Conservation (phyloP, 2,888 invertebrate species). For the Drosophila putrida region DNA sequence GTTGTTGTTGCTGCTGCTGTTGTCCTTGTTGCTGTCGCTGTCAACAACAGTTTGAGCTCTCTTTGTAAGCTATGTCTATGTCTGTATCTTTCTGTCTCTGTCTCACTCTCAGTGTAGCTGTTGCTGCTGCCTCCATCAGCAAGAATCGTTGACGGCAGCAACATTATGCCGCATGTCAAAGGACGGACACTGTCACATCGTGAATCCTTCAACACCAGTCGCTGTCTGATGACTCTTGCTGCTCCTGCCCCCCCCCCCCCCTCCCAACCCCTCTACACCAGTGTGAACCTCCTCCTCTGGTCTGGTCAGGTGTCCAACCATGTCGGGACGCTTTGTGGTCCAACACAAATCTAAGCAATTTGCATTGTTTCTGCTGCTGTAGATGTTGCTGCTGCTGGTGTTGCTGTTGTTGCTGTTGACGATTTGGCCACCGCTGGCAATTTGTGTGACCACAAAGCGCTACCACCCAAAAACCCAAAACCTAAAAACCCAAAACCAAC, state of each 20-base stretch:
- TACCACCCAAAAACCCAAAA: conserved; percentile 18
- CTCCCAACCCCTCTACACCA: neutral
- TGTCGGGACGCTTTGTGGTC: conserved; percentile 68
- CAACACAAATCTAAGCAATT: conserved; percentile 77
- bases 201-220: conserved; percentile 83
- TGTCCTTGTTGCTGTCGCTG: conserved; percentile 65
- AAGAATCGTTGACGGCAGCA: conserved; percentile 53
- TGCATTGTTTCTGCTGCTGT: conserved; percentile 61
- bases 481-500: neutral
- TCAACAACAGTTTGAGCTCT: conserved; percentile 81
- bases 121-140: conserved; percentile 44
- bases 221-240: conserved; percentile 37
- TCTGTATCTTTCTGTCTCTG: neutral
- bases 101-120: conserved; percentile 17
- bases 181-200: conserved; percentile 85
- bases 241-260: neutral
- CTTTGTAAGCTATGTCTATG: conserved; percentile 16
- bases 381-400: conserved; percentile 56
- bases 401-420: conserved; percentile 52
- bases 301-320: conserved; percentile 55
- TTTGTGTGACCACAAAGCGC: conserved; percentile 67
- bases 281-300: no score
- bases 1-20: conserved; percentile 33
- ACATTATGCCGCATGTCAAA: conserved; percentile 76
- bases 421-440: conserved; percentile 56